Percentiles rank a stretch among this genome's conserved stretches.
These are phyloP conservation scores for Euura saliciscinereae DNA, from an alignment of 1,140 invertebrate genomes.

Conservation along the genomic window DNA sequence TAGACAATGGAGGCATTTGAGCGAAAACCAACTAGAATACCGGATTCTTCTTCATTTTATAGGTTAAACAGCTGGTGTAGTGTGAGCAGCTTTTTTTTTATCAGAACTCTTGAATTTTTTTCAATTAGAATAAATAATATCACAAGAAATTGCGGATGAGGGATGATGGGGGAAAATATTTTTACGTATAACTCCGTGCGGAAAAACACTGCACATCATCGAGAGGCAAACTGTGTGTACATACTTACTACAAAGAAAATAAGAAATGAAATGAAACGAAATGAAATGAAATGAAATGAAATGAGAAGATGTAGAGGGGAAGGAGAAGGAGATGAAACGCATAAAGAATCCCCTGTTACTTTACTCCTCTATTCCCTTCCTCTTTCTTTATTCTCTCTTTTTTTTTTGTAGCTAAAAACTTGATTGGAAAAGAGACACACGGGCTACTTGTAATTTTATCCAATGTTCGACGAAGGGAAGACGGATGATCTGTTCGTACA, in stretches of 20 bases:
- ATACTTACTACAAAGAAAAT: not conserved
- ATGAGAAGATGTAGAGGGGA: not conserved
- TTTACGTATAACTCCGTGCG: too few species aligned
- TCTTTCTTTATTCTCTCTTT: not conserved
- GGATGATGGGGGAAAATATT: constrained; percentile 19
- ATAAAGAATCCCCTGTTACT: not conserved
- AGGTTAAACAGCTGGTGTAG: too few species aligned
- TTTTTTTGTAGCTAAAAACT: not conserved
- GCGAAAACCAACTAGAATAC: too few species aligned
- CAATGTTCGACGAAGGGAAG: constrained; percentile 14
- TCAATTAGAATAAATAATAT: too few species aligned
- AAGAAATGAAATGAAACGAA: too few species aligned
- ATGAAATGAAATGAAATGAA: not conserved
- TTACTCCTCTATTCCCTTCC: not conserved
- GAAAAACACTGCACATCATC: not conserved
- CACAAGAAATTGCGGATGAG: constrained; percentile 18
- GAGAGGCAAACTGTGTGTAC: not conserved
- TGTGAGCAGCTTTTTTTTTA: not conserved
- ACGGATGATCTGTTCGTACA: too few species aligned
- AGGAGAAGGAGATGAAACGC: constrained; percentile 31
- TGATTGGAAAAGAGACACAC: constrained; percentile 46
- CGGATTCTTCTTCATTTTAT: too few species aligned
- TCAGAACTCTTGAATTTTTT: not conserved
- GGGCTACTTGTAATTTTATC: constrained; percentile 48
- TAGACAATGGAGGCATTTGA: too few species aligned